A percentile compares a stretch with the other conserved stretches of the same genome.
Conservation (phyloP, 2,888 invertebrate genomes). For the Vesta saturnalis region DNA sequence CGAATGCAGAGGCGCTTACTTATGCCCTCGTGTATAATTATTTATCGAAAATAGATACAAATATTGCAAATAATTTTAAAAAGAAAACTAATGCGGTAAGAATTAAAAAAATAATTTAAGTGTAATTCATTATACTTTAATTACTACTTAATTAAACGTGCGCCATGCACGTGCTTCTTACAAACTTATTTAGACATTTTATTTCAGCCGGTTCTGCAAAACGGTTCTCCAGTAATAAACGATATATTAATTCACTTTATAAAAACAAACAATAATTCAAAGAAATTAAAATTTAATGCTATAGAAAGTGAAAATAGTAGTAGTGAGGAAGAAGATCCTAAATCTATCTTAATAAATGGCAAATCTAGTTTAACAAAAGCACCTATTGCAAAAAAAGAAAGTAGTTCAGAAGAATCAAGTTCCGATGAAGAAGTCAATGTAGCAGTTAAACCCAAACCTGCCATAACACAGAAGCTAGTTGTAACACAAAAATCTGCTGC, state of each 20-base stretch:
- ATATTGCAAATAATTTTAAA: constrained; percentile 74
- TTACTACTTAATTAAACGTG: too few relatives aligned
- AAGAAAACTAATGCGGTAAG: constrained; percentile 81
- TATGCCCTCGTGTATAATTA: constrained; percentile 73
- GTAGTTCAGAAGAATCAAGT: constrained; percentile 18
- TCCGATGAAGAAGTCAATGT: constrained; percentile 32
- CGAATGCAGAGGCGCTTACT: constrained; percentile 61
- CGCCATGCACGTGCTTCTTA: neutral
- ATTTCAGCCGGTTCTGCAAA: constrained; percentile 70
- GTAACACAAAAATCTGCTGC: constrained; percentile 8
- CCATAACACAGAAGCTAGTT: neutral
- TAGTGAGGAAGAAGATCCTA: constrained; percentile 18
- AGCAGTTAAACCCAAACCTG: constrained; percentile 45
- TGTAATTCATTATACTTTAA: neutral
- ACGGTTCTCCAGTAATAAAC: constrained; percentile 72
- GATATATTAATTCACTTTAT: constrained; percentile 70
- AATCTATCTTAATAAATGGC: constrained; percentile 38
- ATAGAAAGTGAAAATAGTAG: constrained; percentile 34
- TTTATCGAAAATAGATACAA: constrained; percentile 71
- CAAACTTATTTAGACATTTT: constrained; percentile 21
- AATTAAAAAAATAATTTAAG: too few relatives aligned
- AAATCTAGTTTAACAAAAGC: constrained; percentile 36
- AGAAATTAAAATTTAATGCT: constrained; percentile 51
- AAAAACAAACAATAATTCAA: constrained; percentile 63
- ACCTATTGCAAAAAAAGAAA: constrained; percentile 14